Evolutionary conservation across 2,888 invertebrate species (phyloP).

Genomic region (Colostygia pectinataria): DNA sequence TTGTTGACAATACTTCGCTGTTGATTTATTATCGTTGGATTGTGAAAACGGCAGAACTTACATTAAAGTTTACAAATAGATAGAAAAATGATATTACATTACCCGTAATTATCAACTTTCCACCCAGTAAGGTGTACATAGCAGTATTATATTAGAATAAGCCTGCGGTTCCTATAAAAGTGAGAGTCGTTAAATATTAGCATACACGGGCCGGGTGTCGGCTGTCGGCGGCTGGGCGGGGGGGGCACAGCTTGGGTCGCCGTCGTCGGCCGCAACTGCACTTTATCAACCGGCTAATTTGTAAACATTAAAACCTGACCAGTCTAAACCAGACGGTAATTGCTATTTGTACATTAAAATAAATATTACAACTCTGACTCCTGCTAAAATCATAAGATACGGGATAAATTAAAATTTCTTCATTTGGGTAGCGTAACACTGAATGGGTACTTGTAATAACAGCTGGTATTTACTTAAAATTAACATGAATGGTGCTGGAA

Average conservation of each 20-base stretch:
- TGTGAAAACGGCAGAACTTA: too few species aligned
- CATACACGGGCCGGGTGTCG: background rate
- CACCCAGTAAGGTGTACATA: background rate
- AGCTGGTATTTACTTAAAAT: constrained; percentile 34
- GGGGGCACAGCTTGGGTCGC: too few species aligned
- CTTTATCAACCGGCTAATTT: constrained; percentile 1
- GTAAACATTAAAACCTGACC: constrained; percentile 14
- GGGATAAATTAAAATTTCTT: constrained; percentile 22
- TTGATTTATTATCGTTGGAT: too few species aligned
- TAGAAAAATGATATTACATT: constrained; percentile 4
- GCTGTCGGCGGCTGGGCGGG: background rate
- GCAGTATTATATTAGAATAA: background rate
- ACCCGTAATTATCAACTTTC: constrained; percentile 1
- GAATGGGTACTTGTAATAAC: constrained; percentile 31
- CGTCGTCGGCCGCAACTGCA: too few species aligned
- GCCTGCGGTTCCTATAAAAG: background rate
- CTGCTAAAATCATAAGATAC: constrained; percentile 6
- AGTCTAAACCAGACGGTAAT: background rate
- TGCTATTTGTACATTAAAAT: constrained; percentile 20
- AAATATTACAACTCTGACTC: constrained; percentile 9
- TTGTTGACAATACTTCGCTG: too few species aligned
- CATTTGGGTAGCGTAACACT: constrained; percentile 24
- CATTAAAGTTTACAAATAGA: background rate
- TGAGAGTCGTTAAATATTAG: background rate
- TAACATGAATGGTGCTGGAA: constrained; percentile 37